Percentiles rank a stretch among this genome's conserved stretches.
These are phyloP conservation scores for Ophion obscuratus DNA, from an alignment of 2,888 invertebrate genomes.

Conservation along the genomic window DNA sequence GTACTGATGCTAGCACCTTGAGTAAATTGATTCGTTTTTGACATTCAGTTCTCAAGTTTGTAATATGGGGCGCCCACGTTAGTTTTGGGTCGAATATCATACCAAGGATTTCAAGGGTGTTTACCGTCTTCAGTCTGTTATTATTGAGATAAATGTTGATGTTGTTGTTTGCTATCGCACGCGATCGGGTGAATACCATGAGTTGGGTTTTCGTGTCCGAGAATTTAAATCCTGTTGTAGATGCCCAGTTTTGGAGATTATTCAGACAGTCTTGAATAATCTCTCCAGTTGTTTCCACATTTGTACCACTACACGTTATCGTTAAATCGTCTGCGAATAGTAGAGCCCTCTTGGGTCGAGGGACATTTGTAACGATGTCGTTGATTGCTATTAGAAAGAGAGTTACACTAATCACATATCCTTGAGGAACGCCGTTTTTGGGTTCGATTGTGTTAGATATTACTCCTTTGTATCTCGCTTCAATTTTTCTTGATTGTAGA, in stretches of 20 bases:
- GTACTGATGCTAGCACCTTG: conserved; percentile 42
- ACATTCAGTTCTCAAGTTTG: conserved; percentile 51
- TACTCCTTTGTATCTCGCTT: conserved; percentile 40
- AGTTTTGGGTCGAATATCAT: conserved; percentile 65
- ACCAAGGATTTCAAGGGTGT: conserved; percentile 55
- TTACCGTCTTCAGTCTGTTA: conserved; percentile 8
- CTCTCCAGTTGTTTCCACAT: conserved; percentile 37
- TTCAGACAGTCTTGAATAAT: conserved; percentile 59
- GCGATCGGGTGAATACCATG: too few species aligned
- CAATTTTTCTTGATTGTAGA: conserved; percentile 40
- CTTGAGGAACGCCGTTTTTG: conserved; percentile 66
- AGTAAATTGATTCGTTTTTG: conserved; percentile 46
- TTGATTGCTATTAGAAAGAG: conserved; percentile 54
- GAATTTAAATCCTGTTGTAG: conserved; percentile 64
- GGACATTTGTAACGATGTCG: too few species aligned
- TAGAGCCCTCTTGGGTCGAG: conserved; percentile 40
- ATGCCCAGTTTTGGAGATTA: conserved; percentile 53
- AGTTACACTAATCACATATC: conserved; percentile 64
- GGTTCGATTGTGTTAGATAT: conserved; percentile 35
- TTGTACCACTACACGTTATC: conserved; percentile 52
- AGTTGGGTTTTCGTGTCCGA: conserved; percentile 62
- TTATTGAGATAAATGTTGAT: conserved; percentile 5
- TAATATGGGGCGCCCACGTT: conserved; percentile 67
- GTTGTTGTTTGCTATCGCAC: too few species aligned
- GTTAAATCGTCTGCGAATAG: conserved; percentile 67